Evolutionary conservation across 1,140 invertebrate genomes (phyloP), one percentile per base, ranked within the genome.

Genomic region (Babylonia areolata): DNA sequence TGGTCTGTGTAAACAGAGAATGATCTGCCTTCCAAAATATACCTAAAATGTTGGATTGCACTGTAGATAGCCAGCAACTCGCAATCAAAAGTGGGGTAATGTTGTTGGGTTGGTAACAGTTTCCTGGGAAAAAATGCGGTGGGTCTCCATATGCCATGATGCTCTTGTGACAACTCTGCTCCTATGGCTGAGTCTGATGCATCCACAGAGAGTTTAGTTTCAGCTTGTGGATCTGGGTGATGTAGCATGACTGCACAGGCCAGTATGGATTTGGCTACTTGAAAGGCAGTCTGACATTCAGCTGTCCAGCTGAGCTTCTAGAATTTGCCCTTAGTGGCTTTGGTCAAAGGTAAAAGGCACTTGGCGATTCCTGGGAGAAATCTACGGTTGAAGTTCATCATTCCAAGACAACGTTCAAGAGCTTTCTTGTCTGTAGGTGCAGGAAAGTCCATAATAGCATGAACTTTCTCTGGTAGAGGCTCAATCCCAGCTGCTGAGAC

Each of bases 301-400:
- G 31, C 5, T 39, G 39, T 75, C 40, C 84, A 85, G 6, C 5
- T n/a, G 28, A 77, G 28, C 23, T 39, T 85, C 71, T 85, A 9
- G 33, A 9, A 15, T 77, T 85, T 83, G 28, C 81, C 81, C n/a
- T 69, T 83, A 33, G 31, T 37, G 15, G 58, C 31, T 17, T 64
- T 28, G 20, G 58, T 83, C 35, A 83, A 54, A 37, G 81, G 28
- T 31, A n/a, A 3, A 51, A 83, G 46, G 40, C 31, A 15, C 31
- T 35, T 69, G 54, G 58, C 58, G 17, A 83, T 35, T 5, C 58
- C 58, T 37, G 58, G 58, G 33, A 83, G 33, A 42, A 83, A 83
- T 37, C 81, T 51, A 54, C 69, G 81, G n/a, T 83, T 69, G 40
- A 64, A 83, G 33, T 83, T 33, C 75, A 78, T 78, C 75, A 78